Percentiles rank a stretch among this genome's conserved stretches.
These are phyloP conservation scores for Melieria picta DNA, from an alignment of 2,888 invertebrate genomes.

Conservation along the genomic window DNA sequence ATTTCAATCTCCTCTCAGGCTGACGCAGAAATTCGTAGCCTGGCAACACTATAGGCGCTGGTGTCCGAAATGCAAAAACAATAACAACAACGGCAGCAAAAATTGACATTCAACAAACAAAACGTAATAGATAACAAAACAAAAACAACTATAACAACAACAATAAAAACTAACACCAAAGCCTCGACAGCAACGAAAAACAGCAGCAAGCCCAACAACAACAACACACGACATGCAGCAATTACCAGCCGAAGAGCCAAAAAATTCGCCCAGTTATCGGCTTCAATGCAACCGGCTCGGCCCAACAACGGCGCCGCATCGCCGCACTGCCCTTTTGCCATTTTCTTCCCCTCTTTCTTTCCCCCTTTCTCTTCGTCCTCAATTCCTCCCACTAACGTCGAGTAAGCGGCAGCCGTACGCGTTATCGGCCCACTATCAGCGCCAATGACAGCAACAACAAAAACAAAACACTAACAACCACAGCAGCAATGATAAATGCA, in stretches of 20 bases:
- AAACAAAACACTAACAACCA: background rate
- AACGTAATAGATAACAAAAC: conserved; percentile 39
- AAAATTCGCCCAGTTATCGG: conserved; percentile 52
- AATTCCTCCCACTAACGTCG: conserved; percentile 12
- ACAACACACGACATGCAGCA: background rate
- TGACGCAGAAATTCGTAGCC: too few species aligned
- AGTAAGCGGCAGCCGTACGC: background rate
- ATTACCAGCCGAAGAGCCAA: too few species aligned
- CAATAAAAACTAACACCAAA: conserved; percentile 24
- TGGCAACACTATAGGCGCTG: background rate
- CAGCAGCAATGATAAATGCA: background rate
- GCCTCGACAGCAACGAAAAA: background rate
- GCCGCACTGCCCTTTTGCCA: too few species aligned
- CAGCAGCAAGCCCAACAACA: conserved; percentile 26
- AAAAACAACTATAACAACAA: conserved; percentile 28
- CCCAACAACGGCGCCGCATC: too few species aligned
- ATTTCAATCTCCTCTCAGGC: too few species aligned
- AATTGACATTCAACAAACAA: conserved; percentile 37
- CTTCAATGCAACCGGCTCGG: conserved; percentile 53
- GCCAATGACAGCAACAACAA: too few species aligned
- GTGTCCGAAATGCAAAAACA: background rate
- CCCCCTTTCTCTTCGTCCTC: background rate
- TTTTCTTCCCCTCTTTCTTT: background rate
- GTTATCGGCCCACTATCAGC: too few species aligned
- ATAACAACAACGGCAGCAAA: conserved; percentile 23